These are phyloP conservation scores for Gryon sp. DNA, from an alignment of 1,140 invertebrate species.

Conservation along the genomic window DNA sequence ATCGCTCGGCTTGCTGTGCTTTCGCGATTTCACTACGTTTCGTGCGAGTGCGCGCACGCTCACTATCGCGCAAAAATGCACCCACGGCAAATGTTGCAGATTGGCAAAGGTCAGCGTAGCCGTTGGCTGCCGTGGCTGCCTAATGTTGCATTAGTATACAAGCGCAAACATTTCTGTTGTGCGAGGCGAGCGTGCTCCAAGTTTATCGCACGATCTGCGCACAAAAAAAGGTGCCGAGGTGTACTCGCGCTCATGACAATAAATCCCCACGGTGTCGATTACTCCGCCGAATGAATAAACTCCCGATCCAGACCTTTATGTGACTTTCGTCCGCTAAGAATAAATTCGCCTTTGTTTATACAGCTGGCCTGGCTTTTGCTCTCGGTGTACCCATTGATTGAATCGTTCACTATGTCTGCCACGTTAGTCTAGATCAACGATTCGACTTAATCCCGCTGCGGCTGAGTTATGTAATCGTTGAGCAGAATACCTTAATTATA, in stretches of 20 bases:
- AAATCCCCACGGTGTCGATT: conserved; percentile 53
- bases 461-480: conserved; percentile 26
- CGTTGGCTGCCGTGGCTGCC: too few relatives aligned
- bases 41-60: conserved; percentile 21
- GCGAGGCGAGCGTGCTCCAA: conserved; percentile 3
- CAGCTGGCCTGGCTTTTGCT: conserved; percentile 21
- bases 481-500: conserved; percentile 36
- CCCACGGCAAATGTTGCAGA: conserved; percentile 36
- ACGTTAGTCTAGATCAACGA: conserved; percentile 29
- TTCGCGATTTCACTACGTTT: conserved; percentile 62
- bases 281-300: conserved; percentile 43
- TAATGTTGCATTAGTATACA: conserved; percentile 53
- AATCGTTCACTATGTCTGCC: conserved; percentile 44
- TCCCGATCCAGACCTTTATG: conserved; percentile 15
- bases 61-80: conserved; percentile 44
- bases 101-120: conserved; percentile 48
- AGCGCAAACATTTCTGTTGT: conserved; percentile 44
- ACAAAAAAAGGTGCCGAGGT: conserved; percentile 43
- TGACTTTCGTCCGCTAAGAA: conserved; percentile 20
- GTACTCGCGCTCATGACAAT: conserved; percentile 31
- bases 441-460: conserved; percentile 25
- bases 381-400: conserved; percentile 20
- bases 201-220: conserved; percentile 44
- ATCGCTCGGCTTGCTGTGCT: conserved; percentile 68
- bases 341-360: conserved; percentile 41